Percentiles rank a stretch among this genome's conserved stretches.
Conservation (phyloP, 2,888 invertebrate species). For the Scaptomyza reducta region DNA sequence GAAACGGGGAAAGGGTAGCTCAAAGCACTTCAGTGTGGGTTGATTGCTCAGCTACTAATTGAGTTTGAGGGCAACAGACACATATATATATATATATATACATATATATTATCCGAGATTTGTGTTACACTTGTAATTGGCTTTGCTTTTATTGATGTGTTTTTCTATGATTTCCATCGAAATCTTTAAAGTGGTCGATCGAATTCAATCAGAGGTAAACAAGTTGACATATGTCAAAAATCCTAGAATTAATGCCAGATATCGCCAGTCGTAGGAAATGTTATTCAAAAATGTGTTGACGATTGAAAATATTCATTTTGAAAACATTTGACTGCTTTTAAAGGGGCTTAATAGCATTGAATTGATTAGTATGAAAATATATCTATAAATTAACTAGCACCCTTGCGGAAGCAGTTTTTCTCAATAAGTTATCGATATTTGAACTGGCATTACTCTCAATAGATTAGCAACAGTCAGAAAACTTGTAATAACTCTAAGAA, state of each 20-base stretch:
- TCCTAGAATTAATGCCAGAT: neutral
- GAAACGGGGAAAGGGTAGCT: neutral
- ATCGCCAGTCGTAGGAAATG: neutral
- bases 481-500: neutral
- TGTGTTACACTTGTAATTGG: slow-evolving; percentile 38
- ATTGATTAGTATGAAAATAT: too few species aligned
- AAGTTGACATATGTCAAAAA: neutral
- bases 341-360: too few species aligned
- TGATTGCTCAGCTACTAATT: slow-evolving; percentile 52
- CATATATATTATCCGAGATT: slow-evolving; percentile 14
- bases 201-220: neutral
- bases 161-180: slow-evolving; percentile 47
- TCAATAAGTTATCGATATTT: neutral
- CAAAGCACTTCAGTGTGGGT: slow-evolving; percentile 32
- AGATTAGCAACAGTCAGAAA: neutral
- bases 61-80: slow-evolving; percentile 18
- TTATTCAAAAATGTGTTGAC: too few species aligned
- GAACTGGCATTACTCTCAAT: neutral
- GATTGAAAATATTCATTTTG: too few species aligned
- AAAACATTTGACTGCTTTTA: too few species aligned
- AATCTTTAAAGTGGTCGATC: slow-evolving; percentile 28
- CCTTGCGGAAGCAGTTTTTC: too few species aligned
- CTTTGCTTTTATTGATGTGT: slow-evolving; percentile 64
- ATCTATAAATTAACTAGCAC: too few species aligned
- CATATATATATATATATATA: too few species aligned